Base-by-base conservation (phyloP, 2,113 vertebrate species). In the Dryoscopus gambensis region DNA sequence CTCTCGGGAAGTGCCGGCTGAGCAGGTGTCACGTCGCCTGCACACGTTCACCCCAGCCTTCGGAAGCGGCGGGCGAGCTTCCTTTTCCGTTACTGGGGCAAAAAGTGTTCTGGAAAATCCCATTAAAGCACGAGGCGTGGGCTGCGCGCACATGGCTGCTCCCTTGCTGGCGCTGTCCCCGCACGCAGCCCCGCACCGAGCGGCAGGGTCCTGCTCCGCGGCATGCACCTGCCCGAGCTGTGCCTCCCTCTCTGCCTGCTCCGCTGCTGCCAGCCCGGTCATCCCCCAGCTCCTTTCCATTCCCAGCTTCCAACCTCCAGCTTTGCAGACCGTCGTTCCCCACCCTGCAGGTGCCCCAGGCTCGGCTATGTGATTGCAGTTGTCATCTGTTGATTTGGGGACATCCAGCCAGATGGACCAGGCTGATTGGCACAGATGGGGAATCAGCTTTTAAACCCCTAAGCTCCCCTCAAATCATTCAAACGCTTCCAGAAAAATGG, bases 201-300 rank as follows among this genome's bases (percentile, higher is more conserved):
- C 71, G 2, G 3, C n/a, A 6, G 50, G 56, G 59, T 50, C 63
- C 73, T 2, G 42, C 65, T 71, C 40, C 8, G 0, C 0, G 2
- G 62, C 11, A 6, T 40, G 65, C 19, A 20, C 42, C 83, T 85
- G 55, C 65, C 37, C 89, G 52, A 85, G 80, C 56, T 1, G 2
- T 18, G 8, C 6, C 31, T 35, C 33, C 10, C 1, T 40, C 46
- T 33, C 76, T 50, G 23, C 67, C 68, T 19, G 74, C 69, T 30
- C 31, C 39, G 5, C 64, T 79, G 79, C 84, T 52, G 59, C 39
- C 62, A 75, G 70, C 56, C 57, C 0, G 42, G 4, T 11, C 53
- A n/a, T 14, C 87, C 20, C 8, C 56, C 84, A 30, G 39, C 25
- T 37, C 4, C 6, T 31, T 55, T 22, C 46, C 30, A 5, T 46